Conservation (phyloP, 2,797 vertebrate species). For the Pantherophis alleghaniensis region DNA sequence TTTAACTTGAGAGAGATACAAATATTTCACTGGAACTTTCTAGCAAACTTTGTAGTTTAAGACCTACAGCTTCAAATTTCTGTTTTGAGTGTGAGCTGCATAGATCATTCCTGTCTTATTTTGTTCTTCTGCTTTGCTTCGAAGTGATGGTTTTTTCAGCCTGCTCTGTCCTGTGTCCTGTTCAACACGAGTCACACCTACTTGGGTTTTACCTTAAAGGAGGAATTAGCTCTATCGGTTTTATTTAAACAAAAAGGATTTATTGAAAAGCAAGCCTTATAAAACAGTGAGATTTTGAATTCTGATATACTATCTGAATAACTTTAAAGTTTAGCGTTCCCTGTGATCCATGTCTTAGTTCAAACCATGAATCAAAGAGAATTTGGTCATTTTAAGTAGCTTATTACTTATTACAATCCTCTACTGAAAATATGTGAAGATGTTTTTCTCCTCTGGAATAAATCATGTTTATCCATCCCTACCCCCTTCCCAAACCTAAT, state of each 20-base stretch:
- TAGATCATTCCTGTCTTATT: not conserved
- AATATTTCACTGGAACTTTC: not conserved
- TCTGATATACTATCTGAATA: constrained; percentile 31
- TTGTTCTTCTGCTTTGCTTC: constrained; percentile 1
- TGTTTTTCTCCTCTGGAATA: constrained; percentile 35
- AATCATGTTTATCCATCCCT: constrained; percentile 8
- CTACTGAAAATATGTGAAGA: constrained; percentile 41
- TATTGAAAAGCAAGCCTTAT: constrained; percentile 8
- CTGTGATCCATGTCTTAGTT: constrained; percentile 23
- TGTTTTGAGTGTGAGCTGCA: not conserved
- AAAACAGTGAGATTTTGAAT: constrained; percentile 34
- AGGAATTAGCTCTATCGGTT: not conserved
- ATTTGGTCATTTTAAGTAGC: constrained; percentile 16
- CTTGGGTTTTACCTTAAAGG: constrained; percentile 43
- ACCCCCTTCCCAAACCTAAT: constrained; percentile 44
- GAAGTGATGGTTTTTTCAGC: not conserved
- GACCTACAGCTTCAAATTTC: not conserved
- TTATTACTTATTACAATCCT: constrained; percentile 26
- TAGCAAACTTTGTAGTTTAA: not conserved
- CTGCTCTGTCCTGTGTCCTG: not conserved
- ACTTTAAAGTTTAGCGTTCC: constrained; percentile 40
- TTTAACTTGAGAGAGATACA: not conserved
- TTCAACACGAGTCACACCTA: constrained; percentile 25
- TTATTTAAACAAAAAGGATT: not conserved
- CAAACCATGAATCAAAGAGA: constrained; percentile 32